phyloP scores from a whole-genome alignment of 2,888 invertebrate genomes.

The Boloria selene region DNA sequence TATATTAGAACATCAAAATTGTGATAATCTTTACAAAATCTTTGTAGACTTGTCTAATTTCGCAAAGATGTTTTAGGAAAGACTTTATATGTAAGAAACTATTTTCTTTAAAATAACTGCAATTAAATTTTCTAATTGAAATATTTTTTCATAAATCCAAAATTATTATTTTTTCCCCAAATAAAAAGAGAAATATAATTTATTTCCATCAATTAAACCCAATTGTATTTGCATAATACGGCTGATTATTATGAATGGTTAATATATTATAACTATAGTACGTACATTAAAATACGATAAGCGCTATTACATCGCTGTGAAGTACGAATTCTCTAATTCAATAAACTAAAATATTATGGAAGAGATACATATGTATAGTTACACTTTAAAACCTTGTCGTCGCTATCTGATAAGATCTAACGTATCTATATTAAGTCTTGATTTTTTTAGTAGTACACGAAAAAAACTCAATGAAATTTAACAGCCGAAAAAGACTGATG shows the following conservation, averaged over 20 bases:
- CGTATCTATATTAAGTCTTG: slow-evolving; percentile 8
- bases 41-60: too few species aligned
- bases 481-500: neutral
- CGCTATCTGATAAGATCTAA: slow-evolving; percentile 17
- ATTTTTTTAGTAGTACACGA: slow-evolving; percentile 5
- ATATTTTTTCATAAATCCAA: too few species aligned
- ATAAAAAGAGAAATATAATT: too few species aligned
- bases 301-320: slow-evolving; percentile 21
- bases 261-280: neutral
- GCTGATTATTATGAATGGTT: neutral
- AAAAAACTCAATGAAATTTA: neutral
- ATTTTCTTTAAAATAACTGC: too few species aligned
- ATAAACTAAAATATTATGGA: slow-evolving; percentile 19
- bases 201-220: neutral
- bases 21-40: too few species aligned
- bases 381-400: neutral
- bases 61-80: too few species aligned
- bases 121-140: too few species aligned
- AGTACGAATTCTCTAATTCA: slow-evolving; percentile 22
- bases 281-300: slow-evolving; percentile 16
- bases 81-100: too few species aligned
- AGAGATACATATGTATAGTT: neutral
- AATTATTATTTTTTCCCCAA: too few species aligned
- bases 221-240: neutral
- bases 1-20: too few species aligned